A percentile compares a stretch with the other conserved stretches of the same genome.
phyloP scores from a whole-genome alignment of 2,113 vertebrate species.

The Camelus bactrianus region DNA sequence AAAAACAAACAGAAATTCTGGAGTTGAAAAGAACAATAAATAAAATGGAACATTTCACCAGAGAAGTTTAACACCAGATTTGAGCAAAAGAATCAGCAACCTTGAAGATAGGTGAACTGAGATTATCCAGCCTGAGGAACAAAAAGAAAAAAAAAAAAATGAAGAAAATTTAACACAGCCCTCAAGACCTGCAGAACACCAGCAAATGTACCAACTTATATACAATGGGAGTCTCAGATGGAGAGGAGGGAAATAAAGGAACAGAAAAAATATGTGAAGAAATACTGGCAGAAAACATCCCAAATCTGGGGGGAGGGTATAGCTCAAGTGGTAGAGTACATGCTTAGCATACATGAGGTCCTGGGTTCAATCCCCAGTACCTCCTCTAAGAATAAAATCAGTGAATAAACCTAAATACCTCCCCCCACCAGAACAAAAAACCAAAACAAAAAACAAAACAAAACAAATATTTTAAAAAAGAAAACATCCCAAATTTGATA shows the following conservation, averaged over 20 bases:
- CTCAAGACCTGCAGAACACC: not conserved
- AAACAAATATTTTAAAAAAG: too few relatives aligned
- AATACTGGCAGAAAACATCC: conserved; percentile 12
- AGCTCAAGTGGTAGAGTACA: too few relatives aligned
- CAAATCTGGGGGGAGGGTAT: not conserved
- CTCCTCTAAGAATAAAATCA: too few relatives aligned
- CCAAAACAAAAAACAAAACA: too few relatives aligned
- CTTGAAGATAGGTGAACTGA: not conserved
- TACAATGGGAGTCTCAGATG: not conserved
- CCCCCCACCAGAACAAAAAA: too few relatives aligned
- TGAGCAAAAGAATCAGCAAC: not conserved
- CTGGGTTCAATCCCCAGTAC: too few relatives aligned
- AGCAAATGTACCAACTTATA: not conserved
- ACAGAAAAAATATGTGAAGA: conserved; percentile 27
- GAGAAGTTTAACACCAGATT: not conserved
- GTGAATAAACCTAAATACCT: too few relatives aligned
- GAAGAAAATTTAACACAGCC: not conserved
- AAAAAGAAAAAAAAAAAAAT: not conserved
- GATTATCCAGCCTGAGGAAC: not conserved
- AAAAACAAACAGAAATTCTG: not conserved
- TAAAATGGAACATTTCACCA: not conserved
- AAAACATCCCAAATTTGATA: not conserved
- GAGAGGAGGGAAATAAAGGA: not conserved
- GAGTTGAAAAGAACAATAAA: conserved; percentile 23
- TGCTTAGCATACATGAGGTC: too few relatives aligned